These are phyloP conservation scores for Harpegnathos saltator DNA, from an alignment of 1,140 invertebrate genomes.

Conservation along the genomic window DNA sequence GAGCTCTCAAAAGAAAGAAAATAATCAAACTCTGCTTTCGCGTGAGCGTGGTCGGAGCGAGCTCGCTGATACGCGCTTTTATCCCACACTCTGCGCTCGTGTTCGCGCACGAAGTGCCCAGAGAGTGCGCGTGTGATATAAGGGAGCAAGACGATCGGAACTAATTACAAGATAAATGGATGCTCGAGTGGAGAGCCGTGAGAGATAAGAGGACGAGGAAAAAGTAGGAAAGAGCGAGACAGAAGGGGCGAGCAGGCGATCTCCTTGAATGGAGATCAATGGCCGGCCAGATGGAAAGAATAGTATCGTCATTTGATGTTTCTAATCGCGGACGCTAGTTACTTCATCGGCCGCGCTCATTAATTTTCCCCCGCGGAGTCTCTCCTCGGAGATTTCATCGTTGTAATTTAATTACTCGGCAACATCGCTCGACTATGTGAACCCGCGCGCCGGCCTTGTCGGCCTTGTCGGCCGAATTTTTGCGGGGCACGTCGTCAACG, in stretches of 20 bases:
- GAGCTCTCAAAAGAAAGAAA: background rate
- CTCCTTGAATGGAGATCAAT: constrained; percentile 69
- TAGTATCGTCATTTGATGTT: constrained; percentile 48
- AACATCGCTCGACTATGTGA: too few species aligned
- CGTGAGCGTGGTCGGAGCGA: background rate
- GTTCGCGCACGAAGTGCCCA: constrained; percentile 26
- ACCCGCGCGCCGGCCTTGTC: too few species aligned
- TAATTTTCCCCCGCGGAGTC: background rate
- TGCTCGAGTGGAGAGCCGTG: constrained; percentile 27
- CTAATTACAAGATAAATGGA: constrained; percentile 75
- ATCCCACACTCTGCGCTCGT: background rate
- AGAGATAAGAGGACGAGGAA: constrained; percentile 63
- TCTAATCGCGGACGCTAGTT: constrained; percentile 52
- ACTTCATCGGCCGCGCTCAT: constrained; percentile 1
- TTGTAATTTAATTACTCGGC: constrained; percentile 30
- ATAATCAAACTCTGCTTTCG: background rate
- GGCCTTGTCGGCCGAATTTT: too few species aligned
- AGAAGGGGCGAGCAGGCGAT: background rate
- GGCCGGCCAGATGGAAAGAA: constrained; percentile 56
- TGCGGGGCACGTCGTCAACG: background rate
- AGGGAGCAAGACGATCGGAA: constrained; percentile 65
- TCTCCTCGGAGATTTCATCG: constrained; percentile 11
- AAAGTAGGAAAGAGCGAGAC: constrained; percentile 53
- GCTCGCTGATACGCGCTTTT: background rate
- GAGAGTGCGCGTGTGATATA: constrained; percentile 42